Conservation (phyloP, 2,113 vertebrate species). For the Rhombomys opimus region DNA sequence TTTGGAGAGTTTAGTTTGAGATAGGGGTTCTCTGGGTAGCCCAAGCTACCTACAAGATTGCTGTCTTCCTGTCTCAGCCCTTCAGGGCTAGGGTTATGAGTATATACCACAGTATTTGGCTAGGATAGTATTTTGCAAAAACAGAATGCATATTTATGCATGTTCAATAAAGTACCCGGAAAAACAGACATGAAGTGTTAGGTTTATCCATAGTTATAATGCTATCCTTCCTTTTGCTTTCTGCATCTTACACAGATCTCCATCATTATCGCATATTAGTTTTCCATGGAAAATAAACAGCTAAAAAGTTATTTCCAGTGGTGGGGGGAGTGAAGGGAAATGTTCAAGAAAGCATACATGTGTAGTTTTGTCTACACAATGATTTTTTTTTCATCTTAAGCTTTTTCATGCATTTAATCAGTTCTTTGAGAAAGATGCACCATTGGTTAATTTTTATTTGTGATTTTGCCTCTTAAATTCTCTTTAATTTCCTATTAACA, state of each 20-base stretch:
- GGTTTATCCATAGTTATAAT: background rate
- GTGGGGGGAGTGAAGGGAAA: background rate
- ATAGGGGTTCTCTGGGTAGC: background rate
- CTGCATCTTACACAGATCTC: background rate
- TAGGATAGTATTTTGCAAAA: slow-evolving; percentile 9
- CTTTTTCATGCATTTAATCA: background rate
- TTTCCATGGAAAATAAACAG: background rate
- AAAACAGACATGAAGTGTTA: background rate
- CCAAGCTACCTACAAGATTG: background rate
- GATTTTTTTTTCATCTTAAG: background rate
- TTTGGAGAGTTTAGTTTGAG: background rate
- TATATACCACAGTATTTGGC: background rate
- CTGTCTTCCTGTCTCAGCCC: background rate
- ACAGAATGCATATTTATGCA: background rate
- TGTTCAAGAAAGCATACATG: background rate
- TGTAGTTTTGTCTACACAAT: background rate
- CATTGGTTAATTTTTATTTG: background rate
- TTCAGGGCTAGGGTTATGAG: background rate
- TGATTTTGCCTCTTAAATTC: background rate
- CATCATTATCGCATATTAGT: background rate
- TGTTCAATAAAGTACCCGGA: background rate
- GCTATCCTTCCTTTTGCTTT: background rate
- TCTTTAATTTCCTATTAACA: background rate
- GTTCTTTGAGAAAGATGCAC: background rate
- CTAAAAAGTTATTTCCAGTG: background rate